Evolutionary conservation across 2,113 vertebrate genomes (phyloP).

Genomic region (Salvelinus namaycush): DNA sequence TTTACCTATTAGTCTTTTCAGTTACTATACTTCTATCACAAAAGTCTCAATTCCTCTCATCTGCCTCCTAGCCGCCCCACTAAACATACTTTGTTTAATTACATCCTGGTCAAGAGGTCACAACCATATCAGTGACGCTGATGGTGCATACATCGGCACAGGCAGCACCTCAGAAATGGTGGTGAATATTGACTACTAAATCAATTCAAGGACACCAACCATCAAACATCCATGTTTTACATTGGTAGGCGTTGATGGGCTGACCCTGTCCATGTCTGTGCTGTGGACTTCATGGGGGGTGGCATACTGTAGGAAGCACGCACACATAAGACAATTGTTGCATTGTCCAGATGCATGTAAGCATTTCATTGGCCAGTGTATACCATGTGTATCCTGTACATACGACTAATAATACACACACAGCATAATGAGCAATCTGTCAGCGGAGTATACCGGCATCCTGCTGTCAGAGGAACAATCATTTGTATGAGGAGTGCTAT

Average conservation of each 20-base stretch:
- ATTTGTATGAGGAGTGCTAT: slow-evolving; percentile 39
- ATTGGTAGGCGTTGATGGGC: no score
- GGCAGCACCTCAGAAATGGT: neutral
- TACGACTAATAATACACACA: no score
- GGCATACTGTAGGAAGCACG: neutral
- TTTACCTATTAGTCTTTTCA: no score
- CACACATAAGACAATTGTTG: no score
- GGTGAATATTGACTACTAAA: neutral
- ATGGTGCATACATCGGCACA: neutral
- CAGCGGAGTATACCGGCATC: neutral
- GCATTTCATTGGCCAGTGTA: no score
- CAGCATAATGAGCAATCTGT: no score
- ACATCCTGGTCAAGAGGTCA: neutral
- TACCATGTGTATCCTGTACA: no score
- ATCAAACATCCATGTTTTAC: no score
- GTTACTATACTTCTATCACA: no score
- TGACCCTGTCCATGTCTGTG: neutral
- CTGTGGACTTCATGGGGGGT: neutral
- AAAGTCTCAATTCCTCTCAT: no score
- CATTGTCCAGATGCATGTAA: no score
- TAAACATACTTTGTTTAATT: neutral
- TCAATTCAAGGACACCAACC: neutral
- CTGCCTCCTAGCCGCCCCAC: no score
- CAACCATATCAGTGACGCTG: neutral
- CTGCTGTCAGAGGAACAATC: neutral